A percentile compares a stretch with the other conserved stretches of the same genome.
Evolutionary conservation across 1,140 invertebrate genomes (phyloP).

Genomic region (Trialeurodes vaporariorum): DNA sequence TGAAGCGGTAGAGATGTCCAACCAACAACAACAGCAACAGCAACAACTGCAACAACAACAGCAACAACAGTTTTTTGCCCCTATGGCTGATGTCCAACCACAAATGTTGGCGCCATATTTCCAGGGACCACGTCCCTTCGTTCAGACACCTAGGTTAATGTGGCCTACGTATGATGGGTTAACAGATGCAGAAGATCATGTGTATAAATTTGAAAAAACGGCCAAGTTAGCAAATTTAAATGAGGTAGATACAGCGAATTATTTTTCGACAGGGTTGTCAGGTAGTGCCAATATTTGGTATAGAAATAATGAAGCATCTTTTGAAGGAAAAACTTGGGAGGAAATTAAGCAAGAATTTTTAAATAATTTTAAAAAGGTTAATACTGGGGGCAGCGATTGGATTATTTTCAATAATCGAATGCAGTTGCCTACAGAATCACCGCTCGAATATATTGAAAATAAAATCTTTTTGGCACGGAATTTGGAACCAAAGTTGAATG

Average conservation of each 20-base stretch:
- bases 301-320: not conserved
- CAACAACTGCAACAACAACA: too few species aligned
- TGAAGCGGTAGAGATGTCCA: too few species aligned
- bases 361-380: not conserved
- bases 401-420: not conserved
- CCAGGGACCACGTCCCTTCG: too few species aligned
- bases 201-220: not conserved
- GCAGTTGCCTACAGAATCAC: not conserved
- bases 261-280: not conserved
- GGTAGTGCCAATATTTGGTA: not conserved
- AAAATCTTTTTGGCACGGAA: not conserved
- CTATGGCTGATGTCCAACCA: too few species aligned
- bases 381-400: not conserved
- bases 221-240: not conserved
- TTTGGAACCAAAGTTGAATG: not conserved
- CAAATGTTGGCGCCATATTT: too few species aligned
- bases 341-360: not conserved
- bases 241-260: not conserved
- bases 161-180: not conserved
- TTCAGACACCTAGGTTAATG: not conserved
- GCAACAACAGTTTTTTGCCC: too few species aligned
- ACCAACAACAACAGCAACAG: too few species aligned
- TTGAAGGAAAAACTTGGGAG: not conserved
- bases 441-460: not conserved
- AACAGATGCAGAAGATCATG: not conserved